Evolutionary conservation across 2,888 invertebrate species (phyloP).

Genomic region (Epinotia brunnichana): DNA sequence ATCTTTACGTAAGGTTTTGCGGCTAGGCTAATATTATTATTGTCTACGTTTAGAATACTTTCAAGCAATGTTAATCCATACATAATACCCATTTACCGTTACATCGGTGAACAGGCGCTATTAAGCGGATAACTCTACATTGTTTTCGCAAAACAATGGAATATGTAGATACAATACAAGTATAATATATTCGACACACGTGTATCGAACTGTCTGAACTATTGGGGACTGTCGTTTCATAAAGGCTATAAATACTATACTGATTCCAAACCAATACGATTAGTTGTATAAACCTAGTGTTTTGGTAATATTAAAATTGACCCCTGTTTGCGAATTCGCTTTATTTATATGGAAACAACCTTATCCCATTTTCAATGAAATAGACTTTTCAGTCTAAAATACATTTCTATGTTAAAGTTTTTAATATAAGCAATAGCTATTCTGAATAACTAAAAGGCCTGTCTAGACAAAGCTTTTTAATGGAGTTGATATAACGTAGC

Average conservation of each 20-base stretch:
- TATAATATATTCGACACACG: not conserved
- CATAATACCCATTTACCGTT: conserved; percentile 2
- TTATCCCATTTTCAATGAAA: not conserved
- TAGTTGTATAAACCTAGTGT: no score
- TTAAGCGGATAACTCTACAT: conserved; percentile 12
- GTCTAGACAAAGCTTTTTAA: conserved; percentile 36
- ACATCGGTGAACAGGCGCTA: not conserved
- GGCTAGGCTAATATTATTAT: not conserved
- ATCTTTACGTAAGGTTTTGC: no score
- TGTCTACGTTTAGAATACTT: not conserved
- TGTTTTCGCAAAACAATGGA: conserved; percentile 14
- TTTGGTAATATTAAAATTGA: no score
- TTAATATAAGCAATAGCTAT: conserved; percentile 4
- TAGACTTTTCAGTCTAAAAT: not conserved
- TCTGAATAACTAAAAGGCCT: conserved; percentile 26
- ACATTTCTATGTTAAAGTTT: not conserved
- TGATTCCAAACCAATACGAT: no score
- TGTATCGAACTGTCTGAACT: conserved; percentile 1
- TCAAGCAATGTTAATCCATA: conserved; percentile 1
- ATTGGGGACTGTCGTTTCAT: not conserved
- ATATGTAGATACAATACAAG: not conserved
- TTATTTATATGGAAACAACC: not conserved
- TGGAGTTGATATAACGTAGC: conserved; percentile 2
- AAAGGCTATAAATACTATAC: no score
- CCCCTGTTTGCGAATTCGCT: not conserved